Evolutionary conservation across 2,113 vertebrate genomes (phyloP), one percentile per base, ranked within the genome.

Genomic region (Phylloscopus trochiloides): DNA sequence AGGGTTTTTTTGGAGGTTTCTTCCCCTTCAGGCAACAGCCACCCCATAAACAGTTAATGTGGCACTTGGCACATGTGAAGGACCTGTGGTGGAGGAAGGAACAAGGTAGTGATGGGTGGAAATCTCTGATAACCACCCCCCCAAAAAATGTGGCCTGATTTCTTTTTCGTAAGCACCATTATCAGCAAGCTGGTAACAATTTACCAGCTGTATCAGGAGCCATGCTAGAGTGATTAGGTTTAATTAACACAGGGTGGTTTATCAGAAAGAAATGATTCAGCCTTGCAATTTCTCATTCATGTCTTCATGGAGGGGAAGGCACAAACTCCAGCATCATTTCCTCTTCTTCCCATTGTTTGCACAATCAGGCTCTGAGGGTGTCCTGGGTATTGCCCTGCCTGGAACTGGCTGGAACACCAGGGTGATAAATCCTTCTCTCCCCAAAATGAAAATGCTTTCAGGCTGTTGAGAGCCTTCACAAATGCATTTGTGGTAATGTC

Each of bases 241-340:
- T 96, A 96, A 97, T 96, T 91, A 95, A 94, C 22, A 42, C 8
- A 10, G 38, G 47, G 73, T 26, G 14, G 0, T 84, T 96, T 94
- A 89, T 94, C 86, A 91, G 86, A 85, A 83, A 93, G 25, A 88
- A 92, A 50, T 94, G 47, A 93, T 93, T 97, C 95, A 97, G 62
- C 62, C 42, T 57, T 43, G 58, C 2, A 3, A 80, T 54, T 94
- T 88, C 80, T 94, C 91, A 85, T 67, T 87, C 86, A 78, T 65
- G 45, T 51, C 94, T 96, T 92, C 76, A 3, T 8, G 57, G 50
- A 91, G 25, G 59, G 89, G 80, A 92, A 94, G 88, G 50, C 59
- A 54, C 68, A 59, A 1, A 8, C 32, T 65, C 48, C 73, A 94
- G 89, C 65, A 71, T 81, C 40, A 91, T 95, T 96, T 96, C 95